Evolutionary conservation across 2,888 invertebrate genomes (phyloP).

Genomic region (Hemaris fuciformis): DNA sequence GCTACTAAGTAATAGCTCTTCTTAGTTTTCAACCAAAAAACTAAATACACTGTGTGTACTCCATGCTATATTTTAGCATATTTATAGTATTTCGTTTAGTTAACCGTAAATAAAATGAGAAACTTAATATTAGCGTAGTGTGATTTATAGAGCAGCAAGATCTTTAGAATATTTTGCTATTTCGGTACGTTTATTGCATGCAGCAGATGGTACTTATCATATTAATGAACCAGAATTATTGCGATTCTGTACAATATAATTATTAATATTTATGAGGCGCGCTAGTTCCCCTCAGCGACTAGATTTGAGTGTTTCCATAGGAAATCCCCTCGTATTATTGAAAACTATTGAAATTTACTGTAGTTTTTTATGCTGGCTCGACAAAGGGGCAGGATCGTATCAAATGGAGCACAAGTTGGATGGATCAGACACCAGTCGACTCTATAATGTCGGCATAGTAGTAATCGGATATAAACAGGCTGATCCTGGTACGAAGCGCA

Average conservation of each 20-base stretch:
- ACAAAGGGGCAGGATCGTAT: too few species aligned
- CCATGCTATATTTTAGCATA: too few species aligned
- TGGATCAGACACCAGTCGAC: too few species aligned
- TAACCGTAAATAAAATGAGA: neutral
- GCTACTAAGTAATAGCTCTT: too few species aligned
- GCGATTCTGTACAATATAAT: neutral
- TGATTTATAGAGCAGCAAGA: neutral
- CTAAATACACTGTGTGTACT: too few species aligned
- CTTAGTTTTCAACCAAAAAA: too few species aligned
- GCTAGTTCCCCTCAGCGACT: neutral
- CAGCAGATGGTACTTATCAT: neutral
- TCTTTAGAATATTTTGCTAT: neutral
- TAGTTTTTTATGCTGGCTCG: neutral
- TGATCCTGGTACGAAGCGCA: too few species aligned
- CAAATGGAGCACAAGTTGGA: too few species aligned
- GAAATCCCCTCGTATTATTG: neutral
- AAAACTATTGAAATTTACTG: neutral
- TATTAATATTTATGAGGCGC: neutral
- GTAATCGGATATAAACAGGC: too few species aligned
- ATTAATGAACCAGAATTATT: neutral
- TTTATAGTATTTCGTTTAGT: too few species aligned
- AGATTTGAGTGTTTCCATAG: neutral
- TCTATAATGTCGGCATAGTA: too few species aligned
- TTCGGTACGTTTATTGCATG: neutral
- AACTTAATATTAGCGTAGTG: neutral